Percentiles rank a stretch among this genome's conserved stretches.
Evolutionary conservation across 1,140 invertebrate species (phyloP).

Genomic region (Ceratoteleas bidentatus): DNA sequence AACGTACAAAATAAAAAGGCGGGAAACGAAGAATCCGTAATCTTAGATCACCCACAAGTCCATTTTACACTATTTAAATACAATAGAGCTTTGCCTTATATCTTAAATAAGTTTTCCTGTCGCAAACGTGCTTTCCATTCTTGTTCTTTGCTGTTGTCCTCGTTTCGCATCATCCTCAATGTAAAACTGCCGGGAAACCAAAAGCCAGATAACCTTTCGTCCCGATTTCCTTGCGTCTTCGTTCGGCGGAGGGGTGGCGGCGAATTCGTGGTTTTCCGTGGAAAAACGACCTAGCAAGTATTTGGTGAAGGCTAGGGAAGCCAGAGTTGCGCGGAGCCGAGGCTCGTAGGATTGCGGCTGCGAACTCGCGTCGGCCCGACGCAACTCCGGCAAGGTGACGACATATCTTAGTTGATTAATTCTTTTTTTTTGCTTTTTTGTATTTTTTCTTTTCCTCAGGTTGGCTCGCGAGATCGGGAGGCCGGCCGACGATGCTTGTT

Average conservation of each 20-base stretch:
- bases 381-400: slow-evolving; percentile 78
- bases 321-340: slow-evolving; percentile 77
- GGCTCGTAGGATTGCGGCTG: slow-evolving; percentile 67
- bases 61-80: slow-evolving; percentile 83
- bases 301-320: slow-evolving; percentile 79
- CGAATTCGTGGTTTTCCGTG: slow-evolving; percentile 74
- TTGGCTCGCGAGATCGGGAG: slow-evolving; percentile 73
- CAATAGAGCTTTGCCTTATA: slow-evolving; percentile 80
- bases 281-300: slow-evolving; percentile 78
- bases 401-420: slow-evolving; percentile 59
- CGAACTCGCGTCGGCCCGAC: slow-evolving; percentile 73
- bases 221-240: not conserved
- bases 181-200: slow-evolving; percentile 79
- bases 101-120: slow-evolving; percentile 80
- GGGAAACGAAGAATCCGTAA: slow-evolving; percentile 44
- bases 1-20: slow-evolving; percentile 34
- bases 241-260: slow-evolving; percentile 22
- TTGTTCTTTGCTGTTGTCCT: no score
- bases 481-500: slow-evolving; percentile 62
- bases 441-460: slow-evolving; percentile 48
- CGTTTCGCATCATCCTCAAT: slow-evolving; percentile 57
- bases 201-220: slow-evolving; percentile 80
- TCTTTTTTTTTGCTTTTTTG: slow-evolving; percentile 43
- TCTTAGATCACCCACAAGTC: slow-evolving; percentile 77
- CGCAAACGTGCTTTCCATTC: slow-evolving; percentile 39